Evolutionary conservation across 2,888 invertebrate genomes (phyloP).

Genomic region (Apodemia zela): DNA sequence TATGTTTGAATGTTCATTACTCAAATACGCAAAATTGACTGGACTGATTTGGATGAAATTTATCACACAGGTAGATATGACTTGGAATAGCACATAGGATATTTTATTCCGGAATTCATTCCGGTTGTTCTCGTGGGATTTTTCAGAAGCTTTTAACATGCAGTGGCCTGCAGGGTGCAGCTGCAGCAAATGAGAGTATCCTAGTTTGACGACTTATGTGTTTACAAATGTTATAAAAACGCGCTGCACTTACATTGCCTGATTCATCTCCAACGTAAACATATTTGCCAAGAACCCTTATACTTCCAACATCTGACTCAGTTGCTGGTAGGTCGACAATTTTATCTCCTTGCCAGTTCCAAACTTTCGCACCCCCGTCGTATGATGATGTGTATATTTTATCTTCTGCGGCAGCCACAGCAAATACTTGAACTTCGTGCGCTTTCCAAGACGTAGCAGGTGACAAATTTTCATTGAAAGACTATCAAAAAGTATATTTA

Average conservation of each 20-base stretch:
- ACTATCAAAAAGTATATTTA: constrained; percentile 37
- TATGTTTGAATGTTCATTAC: too few relatives aligned
- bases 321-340: constrained; percentile 53
- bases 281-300: constrained; percentile 57
- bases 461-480: constrained; percentile 51
- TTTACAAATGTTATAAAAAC: too few relatives aligned
- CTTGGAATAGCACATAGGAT: too few relatives aligned
- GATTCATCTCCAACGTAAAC: constrained; percentile 82
- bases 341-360: constrained; percentile 65
- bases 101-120: too few relatives aligned
- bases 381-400: constrained; percentile 82
- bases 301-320: constrained; percentile 58
- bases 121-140: too few relatives aligned
- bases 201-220: too few relatives aligned
- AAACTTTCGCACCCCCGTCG: constrained; percentile 82
- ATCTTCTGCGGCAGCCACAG: constrained; percentile 74
- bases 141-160: too few relatives aligned
- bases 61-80: too few relatives aligned
- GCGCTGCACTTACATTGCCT: constrained; percentile 76
- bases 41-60: too few relatives aligned
- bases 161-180: too few relatives aligned
- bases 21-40: too few relatives aligned
- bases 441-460: constrained; percentile 68
- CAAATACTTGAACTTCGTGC: constrained; percentile 81
- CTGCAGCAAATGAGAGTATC: too few relatives aligned